Percentiles rank a stretch among this genome's conserved stretches.
These are phyloP conservation scores for Pissodes strobi DNA, from an alignment of 1,140 invertebrate genomes.

Conservation along the genomic window DNA sequence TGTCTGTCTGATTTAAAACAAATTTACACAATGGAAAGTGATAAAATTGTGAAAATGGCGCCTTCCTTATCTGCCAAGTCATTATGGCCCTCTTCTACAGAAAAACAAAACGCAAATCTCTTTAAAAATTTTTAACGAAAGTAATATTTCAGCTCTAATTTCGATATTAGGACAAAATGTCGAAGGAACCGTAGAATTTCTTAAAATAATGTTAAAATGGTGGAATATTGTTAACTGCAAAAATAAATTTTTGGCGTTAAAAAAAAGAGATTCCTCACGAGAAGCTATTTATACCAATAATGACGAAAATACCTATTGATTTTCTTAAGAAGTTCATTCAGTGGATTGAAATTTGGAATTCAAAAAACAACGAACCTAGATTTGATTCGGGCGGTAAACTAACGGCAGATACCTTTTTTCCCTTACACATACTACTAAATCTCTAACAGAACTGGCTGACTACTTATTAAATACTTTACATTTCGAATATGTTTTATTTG, in stretches of 20 bases:
- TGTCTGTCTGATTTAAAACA: neutral
- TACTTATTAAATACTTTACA: no score
- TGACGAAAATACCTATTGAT: no score
- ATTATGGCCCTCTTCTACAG: no score
- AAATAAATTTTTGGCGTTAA: neutral
- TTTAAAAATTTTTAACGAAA: neutral
- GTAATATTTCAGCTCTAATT: neutral
- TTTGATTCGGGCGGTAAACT: neutral
- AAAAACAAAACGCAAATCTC: no score
- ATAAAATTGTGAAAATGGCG: neutral
- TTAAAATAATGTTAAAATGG: neutral
- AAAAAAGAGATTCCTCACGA: no score
- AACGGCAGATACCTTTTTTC: neutral
- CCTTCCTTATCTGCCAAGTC: no score
- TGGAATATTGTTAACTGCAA: neutral
- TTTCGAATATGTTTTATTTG: no score
- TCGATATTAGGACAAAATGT: neutral
- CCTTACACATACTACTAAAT: neutral
- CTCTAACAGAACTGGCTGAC: neutral
- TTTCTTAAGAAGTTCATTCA: no score
- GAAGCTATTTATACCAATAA: no score
- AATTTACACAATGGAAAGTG: neutral
- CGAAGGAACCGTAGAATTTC: neutral
- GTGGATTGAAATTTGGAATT: neutral
- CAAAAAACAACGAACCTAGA: neutral